Evolutionary conservation across 2,113 vertebrate genomes (phyloP), one percentile per base, ranked within the genome.

Genomic region (Pteruthius melanotis): DNA sequence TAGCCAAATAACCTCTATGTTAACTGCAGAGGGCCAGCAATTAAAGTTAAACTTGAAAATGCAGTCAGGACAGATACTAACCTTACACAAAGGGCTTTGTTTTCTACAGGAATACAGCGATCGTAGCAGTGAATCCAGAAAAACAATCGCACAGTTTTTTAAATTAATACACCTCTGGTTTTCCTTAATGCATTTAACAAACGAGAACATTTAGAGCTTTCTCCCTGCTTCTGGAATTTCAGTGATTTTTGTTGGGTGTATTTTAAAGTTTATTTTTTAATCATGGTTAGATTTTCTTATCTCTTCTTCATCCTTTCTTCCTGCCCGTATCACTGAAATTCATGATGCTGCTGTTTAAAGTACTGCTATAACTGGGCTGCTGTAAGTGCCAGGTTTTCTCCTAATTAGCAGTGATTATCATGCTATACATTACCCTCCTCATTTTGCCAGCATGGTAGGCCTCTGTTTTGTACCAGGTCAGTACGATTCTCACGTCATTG

Each of bases 31-130:
- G 93, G 92, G 92, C 93, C 91, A 97, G 56, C 78, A 97, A 66
- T 77, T 93, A 28, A 95, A 92, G 85, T 84, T 88, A 97, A 95
- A 97, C 96, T 96, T 96, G 95, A 91, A 97, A 96, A 94, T 0
- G 16, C 70, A 83, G 79, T 95, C 90, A 95, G 83, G 79, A 97
- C 90, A 86, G 83, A 68, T 83, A 79, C 8, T 90, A 95, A 97
- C 80, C 69, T 94, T 96, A 93, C 92, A 96, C 64, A 95, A 96
- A 98, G 97, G 97, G 94, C 97, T 98, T 97, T 96, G 71, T 96
- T 97, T 97, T 98, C 91, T 97, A 87, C 89, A 91, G 88, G 76
- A 98, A 94, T 75, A 91, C 92, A 96, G 49, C 79, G 70, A 64
- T 95, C 77, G 33, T 95, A 93, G 72, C 80, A 95, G 83, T 88